Evolutionary conservation across 1,140 invertebrate species (phyloP), one percentile per base, ranked within the genome.

Genomic region (Anastatus disparis): DNA sequence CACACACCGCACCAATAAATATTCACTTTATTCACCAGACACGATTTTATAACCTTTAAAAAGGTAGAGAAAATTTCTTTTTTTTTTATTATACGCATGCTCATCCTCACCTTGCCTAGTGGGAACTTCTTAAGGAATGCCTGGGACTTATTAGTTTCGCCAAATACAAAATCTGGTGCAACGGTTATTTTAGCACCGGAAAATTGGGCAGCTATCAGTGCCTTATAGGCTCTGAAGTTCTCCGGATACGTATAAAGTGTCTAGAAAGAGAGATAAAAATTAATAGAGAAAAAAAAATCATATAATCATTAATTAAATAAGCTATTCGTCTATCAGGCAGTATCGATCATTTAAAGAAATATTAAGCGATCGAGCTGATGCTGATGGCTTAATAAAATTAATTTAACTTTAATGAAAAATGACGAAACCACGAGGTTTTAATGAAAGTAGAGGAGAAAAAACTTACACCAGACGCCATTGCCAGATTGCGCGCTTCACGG

Each of bases 191-290:
- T 90, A 71, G 91, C 91, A 75, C 95, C 95, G 74, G 96, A 96
- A 88, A 94, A 99, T 85, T 97, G 90, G 82, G 97, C 96, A 77
- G 97, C 97, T 82, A 99, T 95, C 78, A 98, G 90, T 78, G 91
- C 94, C 88, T 98, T 98, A 82, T 92, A 93, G 74, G 93, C 94
- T 82, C 97, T 92, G 89, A 97, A 97, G 89, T 97, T 98, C 86
- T 96, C 93, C 75, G 94, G 93, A 89, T 97, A 98, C 79, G 96
- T 97, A 89, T 97, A 98, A 80, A 99, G 90, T 83, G 94, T 97
- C 95, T 97, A 89, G 40, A 91, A 91, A 83, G 27, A 70, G 35
- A 27, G 59, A 40, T 26, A n/a, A n/a, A n/a, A n/a, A n/a, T n/a
- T n/a, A n/a, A n/a, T n/a, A n/a, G n/a, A n/a, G n/a, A n/a, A n/a